These are phyloP conservation scores for Hemichromis elongatus DNA, from an alignment of 2,113 vertebrate species.

Conservation along the genomic window DNA sequence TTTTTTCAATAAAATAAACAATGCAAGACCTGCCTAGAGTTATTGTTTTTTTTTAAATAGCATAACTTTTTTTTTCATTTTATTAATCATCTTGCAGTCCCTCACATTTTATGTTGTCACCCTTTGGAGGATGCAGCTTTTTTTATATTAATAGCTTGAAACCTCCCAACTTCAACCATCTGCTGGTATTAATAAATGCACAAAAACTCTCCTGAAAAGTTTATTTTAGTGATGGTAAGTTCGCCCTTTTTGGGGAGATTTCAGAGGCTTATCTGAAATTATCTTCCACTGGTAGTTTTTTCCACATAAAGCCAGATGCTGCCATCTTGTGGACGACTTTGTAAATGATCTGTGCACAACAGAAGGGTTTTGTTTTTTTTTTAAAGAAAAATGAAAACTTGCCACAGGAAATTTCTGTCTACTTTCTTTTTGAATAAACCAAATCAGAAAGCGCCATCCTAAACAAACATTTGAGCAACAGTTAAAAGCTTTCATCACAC, in stretches of 20 bases:
- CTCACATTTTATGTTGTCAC: not conserved
- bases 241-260: not conserved
- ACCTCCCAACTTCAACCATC: not conserved
- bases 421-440: not conserved
- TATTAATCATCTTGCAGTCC: not conserved
- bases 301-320: conserved; percentile 26
- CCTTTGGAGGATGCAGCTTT: not conserved
- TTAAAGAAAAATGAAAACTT: not conserved
- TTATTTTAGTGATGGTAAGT: not conserved
- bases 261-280: not conserved
- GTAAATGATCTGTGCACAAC: not conserved
- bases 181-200: not conserved
- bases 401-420: not conserved
- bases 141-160: not conserved
- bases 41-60: too few relatives aligned
- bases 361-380: too few relatives aligned
- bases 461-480: not conserved
- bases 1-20: not conserved
- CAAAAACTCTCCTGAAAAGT: not conserved
- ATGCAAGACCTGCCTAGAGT: fast-evolving
- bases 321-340: conserved; percentile 58
- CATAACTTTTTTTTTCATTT: not conserved
- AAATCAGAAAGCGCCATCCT: not conserved
- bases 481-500: not conserved
- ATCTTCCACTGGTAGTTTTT: not conserved